A percentile compares a stretch with the other conserved stretches of the same genome.
phyloP scores from a whole-genome alignment of 23 tunicate species.

The Phallusia fumigata region DNA sequence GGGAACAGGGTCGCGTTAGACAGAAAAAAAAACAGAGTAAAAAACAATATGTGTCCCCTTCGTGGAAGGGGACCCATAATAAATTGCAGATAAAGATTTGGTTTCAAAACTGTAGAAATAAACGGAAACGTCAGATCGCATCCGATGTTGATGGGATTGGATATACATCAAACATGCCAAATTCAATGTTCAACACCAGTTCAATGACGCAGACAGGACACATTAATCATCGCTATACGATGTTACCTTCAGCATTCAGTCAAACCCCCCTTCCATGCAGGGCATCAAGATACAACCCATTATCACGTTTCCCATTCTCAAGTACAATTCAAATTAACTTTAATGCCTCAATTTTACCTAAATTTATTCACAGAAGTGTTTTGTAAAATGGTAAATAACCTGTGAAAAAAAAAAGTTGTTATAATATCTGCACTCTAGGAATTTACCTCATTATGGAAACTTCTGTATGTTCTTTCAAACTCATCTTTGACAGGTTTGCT shows the following conservation, averaged over 20 bases:
- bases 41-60: too few relatives aligned
- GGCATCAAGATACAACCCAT: background rate
- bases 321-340: too few relatives aligned
- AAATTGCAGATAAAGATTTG: conserved; percentile 97
- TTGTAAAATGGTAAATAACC: too few relatives aligned
- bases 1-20: background rate
- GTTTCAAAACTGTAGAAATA: conserved; percentile 98
- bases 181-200: conserved; percentile 21
- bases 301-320: conserved; percentile 12
- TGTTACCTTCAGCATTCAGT: background rate
- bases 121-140: conserved; percentile 97
- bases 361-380: too few relatives aligned
- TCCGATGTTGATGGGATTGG: conserved; percentile 78
- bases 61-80: too few relatives aligned
- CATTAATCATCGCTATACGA: background rate
- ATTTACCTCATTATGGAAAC: background rate
- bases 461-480: background rate
- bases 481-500: background rate
- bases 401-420: too few relatives aligned
- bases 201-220: conserved; percentile 3
- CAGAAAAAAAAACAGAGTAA: too few relatives aligned
- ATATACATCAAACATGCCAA: conserved; percentile 41
- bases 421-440: too few relatives aligned
- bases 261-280: background rate
- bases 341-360: too few relatives aligned